Evolutionary conservation across 2,797 vertebrate species (phyloP).

Genomic region (Malacoctenus gilli): DNA sequence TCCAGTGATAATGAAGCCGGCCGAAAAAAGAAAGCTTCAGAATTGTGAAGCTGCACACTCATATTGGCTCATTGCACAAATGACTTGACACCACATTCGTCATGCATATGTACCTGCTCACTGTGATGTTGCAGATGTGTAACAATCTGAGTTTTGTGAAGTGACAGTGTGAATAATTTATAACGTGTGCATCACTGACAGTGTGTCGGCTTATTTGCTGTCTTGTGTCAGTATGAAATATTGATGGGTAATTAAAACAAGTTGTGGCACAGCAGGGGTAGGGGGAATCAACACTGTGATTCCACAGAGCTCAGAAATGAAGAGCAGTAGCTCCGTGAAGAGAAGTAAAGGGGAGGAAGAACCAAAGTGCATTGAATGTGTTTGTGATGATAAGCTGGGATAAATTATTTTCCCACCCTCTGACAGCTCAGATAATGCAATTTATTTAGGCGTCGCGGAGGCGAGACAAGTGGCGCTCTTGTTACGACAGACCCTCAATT

Average conservation of each 20-base stretch:
- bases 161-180: constrained; percentile 38
- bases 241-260: constrained; percentile 21
- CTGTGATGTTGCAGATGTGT: neutral
- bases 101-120: neutral
- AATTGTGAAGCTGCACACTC: neutral
- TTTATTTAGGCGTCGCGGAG: constrained; percentile 62
- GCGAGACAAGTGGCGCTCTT: constrained; percentile 51
- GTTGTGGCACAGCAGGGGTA: no score
- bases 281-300: constrained; percentile 39
- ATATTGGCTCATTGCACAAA: neutral
- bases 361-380: constrained; percentile 53
- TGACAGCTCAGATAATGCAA: constrained; percentile 64
- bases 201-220: neutral
- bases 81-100: constrained; percentile 1
- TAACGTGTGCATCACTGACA: constrained; percentile 2
- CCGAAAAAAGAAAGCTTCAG: neutral
- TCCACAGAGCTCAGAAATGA: constrained; percentile 20
- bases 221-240: neutral
- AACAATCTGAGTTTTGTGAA: constrained; percentile 15
- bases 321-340: constrained; percentile 32
- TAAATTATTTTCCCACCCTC: constrained; percentile 61
- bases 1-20: neutral
- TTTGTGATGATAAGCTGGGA: constrained; percentile 61
- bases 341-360: constrained; percentile 3
- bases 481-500: constrained; percentile 56